These are phyloP conservation scores for Diplogasteroides magnus DNA, from an alignment of 1,140 invertebrate species.

Conservation along the genomic window DNA sequence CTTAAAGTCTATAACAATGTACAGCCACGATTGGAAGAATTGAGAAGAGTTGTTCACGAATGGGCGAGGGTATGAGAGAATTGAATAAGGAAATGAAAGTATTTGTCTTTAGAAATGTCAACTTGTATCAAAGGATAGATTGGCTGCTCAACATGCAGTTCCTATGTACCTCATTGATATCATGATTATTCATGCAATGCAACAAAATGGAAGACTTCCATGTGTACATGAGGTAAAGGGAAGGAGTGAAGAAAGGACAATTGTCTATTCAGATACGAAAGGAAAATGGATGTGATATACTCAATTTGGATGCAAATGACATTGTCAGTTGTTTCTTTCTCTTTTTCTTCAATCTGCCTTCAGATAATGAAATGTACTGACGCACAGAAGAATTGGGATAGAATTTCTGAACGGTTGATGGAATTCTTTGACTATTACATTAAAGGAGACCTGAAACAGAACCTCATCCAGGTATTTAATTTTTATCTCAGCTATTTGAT, in stretches of 20 bases:
- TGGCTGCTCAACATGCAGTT: background rate
- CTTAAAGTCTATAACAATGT: background rate
- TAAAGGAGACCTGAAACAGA: background rate
- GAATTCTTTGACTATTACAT: constrained; percentile 9
- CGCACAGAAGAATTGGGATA: too few species aligned
- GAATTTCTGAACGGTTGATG: background rate
- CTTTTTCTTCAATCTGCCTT: too few species aligned
- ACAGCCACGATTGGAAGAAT: background rate
- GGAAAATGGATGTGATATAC: too few species aligned
- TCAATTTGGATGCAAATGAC: too few species aligned
- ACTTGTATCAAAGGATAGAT: too few species aligned
- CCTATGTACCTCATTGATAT: constrained; percentile 13
- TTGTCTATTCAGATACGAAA: background rate
- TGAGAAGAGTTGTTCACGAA: background rate
- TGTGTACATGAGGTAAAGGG: constrained; percentile 2
- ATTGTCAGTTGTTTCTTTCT: too few species aligned
- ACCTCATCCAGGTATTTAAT: background rate
- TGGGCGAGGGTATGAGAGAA: constrained; percentile 7
- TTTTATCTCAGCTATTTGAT: too few species aligned
- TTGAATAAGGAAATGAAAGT: too few species aligned
- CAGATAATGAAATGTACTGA: too few species aligned
- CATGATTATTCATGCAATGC: constrained; percentile 20
- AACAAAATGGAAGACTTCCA: background rate
- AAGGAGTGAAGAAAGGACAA: background rate
- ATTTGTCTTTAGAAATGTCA: too few species aligned